Percentiles rank a stretch among this genome's conserved stretches.
Conservation (phyloP, 2,888 invertebrate genomes). For the Limenitis arthemis region DNA sequence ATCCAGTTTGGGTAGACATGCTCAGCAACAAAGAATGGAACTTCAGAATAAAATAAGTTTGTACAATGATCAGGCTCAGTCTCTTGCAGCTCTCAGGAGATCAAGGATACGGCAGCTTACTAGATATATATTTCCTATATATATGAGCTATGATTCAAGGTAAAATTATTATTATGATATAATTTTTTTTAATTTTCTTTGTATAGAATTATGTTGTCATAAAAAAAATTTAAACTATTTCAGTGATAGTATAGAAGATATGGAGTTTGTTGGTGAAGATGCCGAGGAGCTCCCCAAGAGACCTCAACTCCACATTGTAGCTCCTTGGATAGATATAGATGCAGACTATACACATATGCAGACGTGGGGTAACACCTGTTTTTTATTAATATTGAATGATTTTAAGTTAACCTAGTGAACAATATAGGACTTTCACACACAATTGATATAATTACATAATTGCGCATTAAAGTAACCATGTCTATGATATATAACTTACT, state of each 20-base stretch:
- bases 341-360: slow-evolving; percentile 87
- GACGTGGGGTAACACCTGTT: slow-evolving; percentile 76
- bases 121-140: slow-evolving; percentile 65
- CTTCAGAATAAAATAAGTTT: slow-evolving; percentile 42
- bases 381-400: not conserved
- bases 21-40: slow-evolving; percentile 45
- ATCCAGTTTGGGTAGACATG: slow-evolving; percentile 45
- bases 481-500: too few relatives aligned
- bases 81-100: slow-evolving; percentile 47
- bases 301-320: slow-evolving; percentile 81
- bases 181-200: not conserved
- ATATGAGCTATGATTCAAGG: slow-evolving; percentile 61
- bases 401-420: not conserved
- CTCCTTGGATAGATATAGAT: slow-evolving; percentile 80
- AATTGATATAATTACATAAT: not conserved
- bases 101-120: slow-evolving; percentile 58
- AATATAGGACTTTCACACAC: not conserved
- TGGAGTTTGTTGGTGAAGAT: slow-evolving; percentile 76
- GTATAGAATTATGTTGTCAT: slow-evolving; percentile 60
- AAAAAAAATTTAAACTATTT: slow-evolving; percentile 49
- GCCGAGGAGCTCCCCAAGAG: slow-evolving; percentile 76
- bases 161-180: slow-evolving; percentile 24
- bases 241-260: slow-evolving; percentile 86
- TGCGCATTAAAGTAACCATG: too few relatives aligned
- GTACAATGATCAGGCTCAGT: slow-evolving; percentile 45